Base-by-base conservation (phyloP, 2,113 vertebrate genomes). In the Myrmophylax atrothorax region DNA sequence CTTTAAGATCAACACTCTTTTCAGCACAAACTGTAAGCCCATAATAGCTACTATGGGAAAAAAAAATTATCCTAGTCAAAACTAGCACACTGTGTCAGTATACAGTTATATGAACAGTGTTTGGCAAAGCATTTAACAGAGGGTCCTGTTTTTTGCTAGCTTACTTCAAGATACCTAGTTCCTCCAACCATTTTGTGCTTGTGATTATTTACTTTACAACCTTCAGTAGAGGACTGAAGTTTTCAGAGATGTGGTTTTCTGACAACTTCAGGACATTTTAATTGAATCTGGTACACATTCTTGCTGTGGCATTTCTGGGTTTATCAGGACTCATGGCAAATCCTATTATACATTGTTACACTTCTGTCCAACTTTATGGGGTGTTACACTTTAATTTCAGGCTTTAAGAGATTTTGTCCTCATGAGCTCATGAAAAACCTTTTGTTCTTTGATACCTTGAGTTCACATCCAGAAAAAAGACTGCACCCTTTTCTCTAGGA, bases 91-190 rank as follows among this genome's bases (percentile, higher is more conserved):
- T 3, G 4, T 88, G 37, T 68, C 72, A 58, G 8, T 16, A 46
- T 14, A 10, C 8, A 35, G 4, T 37, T 67, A 31, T 17, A 26
- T 9, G 6, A 22, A 56, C 9, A 53, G 4, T 49, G 4, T 68
- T 79, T 83, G 49, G 10, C 7, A 75, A 79, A 75, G 13, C 7
- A 19, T 85, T 85, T 82, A 44, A 72, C 14, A 53, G 11, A 50
- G 0, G 2, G 3, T 23, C 31, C 2, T 67, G 12, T 0, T 79
- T 85, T 81, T 78, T 53, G 6, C 37, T 46, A 19, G 14, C 8
- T 83, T 72, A 16, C 23, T 75, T 85, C 42, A 79, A 46, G 46
- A 31, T 50, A 38, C 4, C 18, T 37, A 37, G 9, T 53, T 70
- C 15, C 9, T 78, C 18, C 44, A 60, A 73, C 1, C 44, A 64